phyloP scores from a whole-genome alignment of 2,797 vertebrate genomes.

The Anisognathus igniventris region DNA sequence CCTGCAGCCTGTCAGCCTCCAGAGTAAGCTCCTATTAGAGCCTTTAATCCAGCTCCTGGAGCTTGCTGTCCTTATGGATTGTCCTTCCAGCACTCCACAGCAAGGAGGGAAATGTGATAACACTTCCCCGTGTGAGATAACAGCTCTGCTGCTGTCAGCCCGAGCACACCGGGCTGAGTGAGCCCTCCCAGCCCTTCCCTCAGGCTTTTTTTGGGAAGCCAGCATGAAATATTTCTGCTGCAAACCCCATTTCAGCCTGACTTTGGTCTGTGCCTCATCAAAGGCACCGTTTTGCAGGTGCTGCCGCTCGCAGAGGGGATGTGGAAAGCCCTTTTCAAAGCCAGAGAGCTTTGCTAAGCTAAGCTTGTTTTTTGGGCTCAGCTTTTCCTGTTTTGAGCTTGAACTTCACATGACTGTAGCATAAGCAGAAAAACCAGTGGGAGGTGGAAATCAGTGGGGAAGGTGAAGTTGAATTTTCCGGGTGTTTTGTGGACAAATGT shows the following conservation, averaged over 20 bases:
- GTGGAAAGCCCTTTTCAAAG: background rate
- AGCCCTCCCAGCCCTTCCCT: background rate
- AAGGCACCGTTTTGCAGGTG: background rate
- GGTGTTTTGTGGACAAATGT: background rate
- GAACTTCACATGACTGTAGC: background rate
- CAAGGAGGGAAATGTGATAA: background rate
- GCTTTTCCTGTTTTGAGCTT: slow-evolving; percentile 41
- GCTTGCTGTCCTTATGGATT: background rate
- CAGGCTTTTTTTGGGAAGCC: background rate
- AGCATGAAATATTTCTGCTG: fast-evolving
- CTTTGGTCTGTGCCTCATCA: background rate
- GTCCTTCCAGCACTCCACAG: background rate
- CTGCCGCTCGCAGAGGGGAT: background rate
- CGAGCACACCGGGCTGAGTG: background rate
- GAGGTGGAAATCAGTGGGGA: background rate
- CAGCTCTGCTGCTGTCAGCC: background rate
- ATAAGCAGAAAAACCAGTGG: background rate
- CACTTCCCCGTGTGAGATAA: fast-evolving
- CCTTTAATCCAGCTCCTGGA: background rate
- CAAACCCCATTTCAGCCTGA: fast-evolving
- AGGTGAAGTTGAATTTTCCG: background rate
- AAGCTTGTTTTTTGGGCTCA: background rate
- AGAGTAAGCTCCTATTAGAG: slow-evolving; percentile 11
- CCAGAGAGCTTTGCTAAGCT: background rate
- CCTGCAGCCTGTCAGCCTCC: background rate